These are phyloP conservation scores for Styela clava DNA, from an alignment of 23 tunicate genomes.

Conservation along the genomic window DNA sequence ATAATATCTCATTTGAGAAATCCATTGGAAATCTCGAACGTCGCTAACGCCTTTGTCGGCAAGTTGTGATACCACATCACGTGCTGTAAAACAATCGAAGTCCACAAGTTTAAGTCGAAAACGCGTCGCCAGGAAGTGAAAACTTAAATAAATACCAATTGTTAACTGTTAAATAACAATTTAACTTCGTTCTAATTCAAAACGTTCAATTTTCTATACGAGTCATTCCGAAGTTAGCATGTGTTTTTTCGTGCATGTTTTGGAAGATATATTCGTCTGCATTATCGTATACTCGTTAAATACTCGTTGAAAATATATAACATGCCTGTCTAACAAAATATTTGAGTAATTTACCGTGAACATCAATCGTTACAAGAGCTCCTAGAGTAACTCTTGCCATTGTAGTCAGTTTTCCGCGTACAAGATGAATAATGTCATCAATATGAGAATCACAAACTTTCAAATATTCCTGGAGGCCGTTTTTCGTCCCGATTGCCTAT, in stretches of 20 bases:
- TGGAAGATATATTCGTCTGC: too few relatives aligned
- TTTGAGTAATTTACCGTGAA: constrained; percentile 54
- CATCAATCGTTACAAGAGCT: constrained; percentile 87
- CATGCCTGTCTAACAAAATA: too few relatives aligned
- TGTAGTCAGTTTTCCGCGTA: constrained; percentile 79
- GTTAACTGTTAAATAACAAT: too few relatives aligned
- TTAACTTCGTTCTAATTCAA: too few relatives aligned
- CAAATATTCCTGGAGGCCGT: constrained; percentile 58
- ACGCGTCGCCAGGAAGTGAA: too few relatives aligned
- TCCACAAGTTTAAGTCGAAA: background rate
- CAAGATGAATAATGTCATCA: constrained; percentile 86
- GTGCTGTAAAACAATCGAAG: constrained; percentile 28
- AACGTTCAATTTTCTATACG: background rate
- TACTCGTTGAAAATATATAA: too few relatives aligned
- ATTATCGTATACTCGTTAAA: too few relatives aligned
- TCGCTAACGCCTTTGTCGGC: constrained; percentile 68
- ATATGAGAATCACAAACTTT: constrained; percentile 72
- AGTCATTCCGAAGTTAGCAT: too few relatives aligned
- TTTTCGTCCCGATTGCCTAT: constrained; percentile 61
- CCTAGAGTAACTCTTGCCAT: constrained; percentile 87
- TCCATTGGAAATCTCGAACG: constrained; percentile 82
- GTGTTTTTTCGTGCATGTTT: too few relatives aligned
- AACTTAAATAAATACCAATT: too few relatives aligned
- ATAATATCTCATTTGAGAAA: constrained; percentile 90
- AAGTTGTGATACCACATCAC: constrained; percentile 77